Evolutionary conservation across 2,888 invertebrate genomes (phyloP).

Genomic region (Malthinus flaveolus): DNA sequence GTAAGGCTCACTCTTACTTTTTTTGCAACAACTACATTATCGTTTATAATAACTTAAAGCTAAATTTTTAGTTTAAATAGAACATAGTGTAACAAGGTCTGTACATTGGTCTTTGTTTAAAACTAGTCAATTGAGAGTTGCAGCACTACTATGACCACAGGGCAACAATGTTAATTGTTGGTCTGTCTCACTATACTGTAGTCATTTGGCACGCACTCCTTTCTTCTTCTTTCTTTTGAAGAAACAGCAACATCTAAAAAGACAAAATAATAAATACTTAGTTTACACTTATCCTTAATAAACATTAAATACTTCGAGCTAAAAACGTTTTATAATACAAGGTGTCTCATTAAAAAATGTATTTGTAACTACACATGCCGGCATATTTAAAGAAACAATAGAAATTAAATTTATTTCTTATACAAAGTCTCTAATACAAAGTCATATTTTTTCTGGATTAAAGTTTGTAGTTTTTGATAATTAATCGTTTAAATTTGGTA

Average conservation of each 20-base stretch:
- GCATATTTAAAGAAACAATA: no score
- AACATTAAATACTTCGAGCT: no score
- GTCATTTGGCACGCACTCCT: slow-evolving; percentile 57
- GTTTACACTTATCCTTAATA: no score
- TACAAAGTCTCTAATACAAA: no score
- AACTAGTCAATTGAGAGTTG: slow-evolving; percentile 47
- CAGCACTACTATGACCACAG: slow-evolving; percentile 55
- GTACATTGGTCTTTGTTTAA: slow-evolving; percentile 49
- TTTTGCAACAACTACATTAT: slow-evolving; percentile 50
- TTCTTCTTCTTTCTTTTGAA: slow-evolving; percentile 99
- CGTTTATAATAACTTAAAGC: slow-evolving; percentile 51
- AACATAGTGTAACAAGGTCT: slow-evolving; percentile 49
- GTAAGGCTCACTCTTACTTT: slow-evolving; percentile 50
- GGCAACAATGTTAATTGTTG: slow-evolving; percentile 55
- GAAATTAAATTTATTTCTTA: no score
- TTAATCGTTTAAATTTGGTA: no score
- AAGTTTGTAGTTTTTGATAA: no score
- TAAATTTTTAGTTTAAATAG: slow-evolving; percentile 52
- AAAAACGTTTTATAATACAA: no score
- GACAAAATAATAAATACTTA: slow-evolving; percentile 36
- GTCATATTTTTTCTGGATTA: no score
- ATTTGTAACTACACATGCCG: no score
- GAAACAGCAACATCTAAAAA: slow-evolving; percentile 95
- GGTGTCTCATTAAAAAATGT: no score
- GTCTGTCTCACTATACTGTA: slow-evolving; percentile 56